Evolutionary conservation across 2,797 vertebrate species (phyloP).

Genomic region (Salmo trutta): DNA sequence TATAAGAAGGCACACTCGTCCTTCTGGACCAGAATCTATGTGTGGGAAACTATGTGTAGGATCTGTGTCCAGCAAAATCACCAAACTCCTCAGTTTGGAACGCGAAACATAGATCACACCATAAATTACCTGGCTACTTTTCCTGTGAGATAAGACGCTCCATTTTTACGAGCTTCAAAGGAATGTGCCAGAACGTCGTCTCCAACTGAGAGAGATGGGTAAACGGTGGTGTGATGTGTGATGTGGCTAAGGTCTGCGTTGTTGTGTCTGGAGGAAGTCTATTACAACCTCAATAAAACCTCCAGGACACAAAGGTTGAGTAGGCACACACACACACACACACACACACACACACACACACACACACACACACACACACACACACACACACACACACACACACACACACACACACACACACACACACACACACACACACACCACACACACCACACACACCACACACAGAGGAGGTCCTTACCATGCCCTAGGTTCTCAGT

Average conservation of each 20-base stretch:
- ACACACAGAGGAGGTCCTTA: not conserved
- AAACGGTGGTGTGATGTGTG: not conserved
- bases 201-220: not conserved
- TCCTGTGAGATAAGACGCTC: too few relatives aligned
- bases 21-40: not conserved
- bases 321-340: not conserved
- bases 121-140: not conserved
- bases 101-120: not conserved
- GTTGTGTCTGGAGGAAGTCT: conserved; percentile 6
- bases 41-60: not conserved
- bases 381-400: not conserved
- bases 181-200: not conserved
- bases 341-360: conserved; percentile 3
- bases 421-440: conserved; percentile 7
- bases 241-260: conserved; percentile 1
- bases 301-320: not conserved
- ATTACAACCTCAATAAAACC: not conserved
- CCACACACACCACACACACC: conserved; percentile 1
- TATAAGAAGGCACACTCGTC: not conserved
- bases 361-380: not conserved
- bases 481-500: not conserved
- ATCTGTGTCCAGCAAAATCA: not conserved
- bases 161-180: not conserved
- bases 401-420: not conserved
- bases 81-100: not conserved